Conservation (phyloP, 2,888 invertebrate species). For the Iphiclides podalirius region DNA sequence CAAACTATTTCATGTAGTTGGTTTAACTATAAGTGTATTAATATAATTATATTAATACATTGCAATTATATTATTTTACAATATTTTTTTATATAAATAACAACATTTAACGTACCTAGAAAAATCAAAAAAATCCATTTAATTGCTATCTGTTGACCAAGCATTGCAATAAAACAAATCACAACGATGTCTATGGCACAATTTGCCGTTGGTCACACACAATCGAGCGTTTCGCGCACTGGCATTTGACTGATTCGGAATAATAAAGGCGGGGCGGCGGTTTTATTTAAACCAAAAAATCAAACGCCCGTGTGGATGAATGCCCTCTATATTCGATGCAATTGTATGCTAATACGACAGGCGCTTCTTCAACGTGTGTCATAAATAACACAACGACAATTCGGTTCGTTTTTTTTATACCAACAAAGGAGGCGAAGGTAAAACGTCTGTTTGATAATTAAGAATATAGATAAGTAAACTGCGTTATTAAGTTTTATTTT, state of each 20-base stretch:
- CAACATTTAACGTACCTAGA: conserved; percentile 10
- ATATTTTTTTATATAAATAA: too few relatives aligned
- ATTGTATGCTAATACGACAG: conserved; percentile 20
- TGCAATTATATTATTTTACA: too few relatives aligned
- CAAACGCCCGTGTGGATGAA: conserved; percentile 11
- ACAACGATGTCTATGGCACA: conserved; percentile 21
- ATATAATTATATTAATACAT: too few relatives aligned
- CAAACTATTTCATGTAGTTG: too few relatives aligned
- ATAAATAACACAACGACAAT: not conserved
- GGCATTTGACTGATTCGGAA: conserved; percentile 20
- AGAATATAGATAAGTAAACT: too few relatives aligned
- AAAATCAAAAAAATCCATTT: conserved; percentile 13
- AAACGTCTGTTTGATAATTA: too few relatives aligned
- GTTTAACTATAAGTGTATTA: too few relatives aligned
- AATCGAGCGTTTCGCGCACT: conserved; percentile 18
- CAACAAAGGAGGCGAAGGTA: too few relatives aligned
- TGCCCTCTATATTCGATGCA: conserved; percentile 6
- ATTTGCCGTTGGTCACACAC: not conserved
- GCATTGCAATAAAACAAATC: conserved; percentile 11
- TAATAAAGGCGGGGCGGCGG: conserved; percentile 4
- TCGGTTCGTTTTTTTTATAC: not conserved
- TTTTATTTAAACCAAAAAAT: conserved; percentile 15
- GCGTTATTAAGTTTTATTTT: too few relatives aligned
- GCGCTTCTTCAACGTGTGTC: conserved; percentile 13
- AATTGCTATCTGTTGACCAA: conserved; percentile 4